phyloP scores from a whole-genome alignment of 1,140 invertebrate species.

The Leptinotarsa texana region DNA sequence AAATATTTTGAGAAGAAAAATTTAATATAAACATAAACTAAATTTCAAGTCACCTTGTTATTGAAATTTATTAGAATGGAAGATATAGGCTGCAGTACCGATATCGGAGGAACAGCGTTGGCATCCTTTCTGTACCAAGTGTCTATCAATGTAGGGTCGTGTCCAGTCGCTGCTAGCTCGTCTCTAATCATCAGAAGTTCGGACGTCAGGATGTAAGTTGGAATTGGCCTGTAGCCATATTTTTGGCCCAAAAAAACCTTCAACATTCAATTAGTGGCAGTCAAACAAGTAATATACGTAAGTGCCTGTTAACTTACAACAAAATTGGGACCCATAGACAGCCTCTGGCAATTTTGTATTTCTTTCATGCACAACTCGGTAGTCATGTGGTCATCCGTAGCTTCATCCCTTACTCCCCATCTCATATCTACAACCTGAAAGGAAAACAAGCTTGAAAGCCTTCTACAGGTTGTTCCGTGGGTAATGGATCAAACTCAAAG shows the following conservation, averaged over 20 bases:
- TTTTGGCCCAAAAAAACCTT: constrained; percentile 96
- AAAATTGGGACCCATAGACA: constrained; percentile 98
- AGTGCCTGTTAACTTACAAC: constrained; percentile 59
- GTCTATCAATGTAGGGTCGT: constrained; percentile 84
- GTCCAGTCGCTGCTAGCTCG: constrained; percentile 75
- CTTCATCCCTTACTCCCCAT: constrained; percentile 96
- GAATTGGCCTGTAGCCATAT: constrained; percentile 96
- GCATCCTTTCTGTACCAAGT: constrained; percentile 96
- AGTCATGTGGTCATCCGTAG: constrained; percentile 98
- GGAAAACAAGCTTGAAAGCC: too few relatives aligned
- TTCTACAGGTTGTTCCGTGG: too few relatives aligned
- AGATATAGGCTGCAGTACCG: constrained; percentile 94
- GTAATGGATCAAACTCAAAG: too few relatives aligned
- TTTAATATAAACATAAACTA: neutral
- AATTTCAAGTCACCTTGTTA: constrained; percentile 87
- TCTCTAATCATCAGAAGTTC: constrained; percentile 89
- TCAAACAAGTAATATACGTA: too few relatives aligned
- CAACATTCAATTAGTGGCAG: constrained; percentile 19
- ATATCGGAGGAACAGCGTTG: constrained; percentile 92
- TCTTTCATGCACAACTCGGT: constrained; percentile 97
- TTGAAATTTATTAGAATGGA: constrained; percentile 97
- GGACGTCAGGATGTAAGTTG: constrained; percentile 90
- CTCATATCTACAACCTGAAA: constrained; percentile 84
- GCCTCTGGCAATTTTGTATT: constrained; percentile 94
- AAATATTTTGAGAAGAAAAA: neutral